Evolutionary conservation across 2,888 invertebrate genomes (phyloP), one percentile per base, ranked within the genome.

Genomic region (Osmoderma eremita): DNA sequence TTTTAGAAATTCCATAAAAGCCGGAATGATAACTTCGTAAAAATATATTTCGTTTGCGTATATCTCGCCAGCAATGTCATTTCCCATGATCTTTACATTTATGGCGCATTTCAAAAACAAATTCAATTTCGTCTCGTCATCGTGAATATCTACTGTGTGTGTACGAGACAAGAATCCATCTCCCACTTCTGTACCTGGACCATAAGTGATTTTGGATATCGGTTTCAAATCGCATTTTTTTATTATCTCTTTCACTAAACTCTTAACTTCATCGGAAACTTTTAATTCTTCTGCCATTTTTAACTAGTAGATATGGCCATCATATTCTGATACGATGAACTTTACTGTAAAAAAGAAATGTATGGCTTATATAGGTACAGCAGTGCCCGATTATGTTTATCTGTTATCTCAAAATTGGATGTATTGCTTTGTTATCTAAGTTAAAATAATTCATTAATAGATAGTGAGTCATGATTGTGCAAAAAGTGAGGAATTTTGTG

Each of bases 81-180:
- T n/a, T 41, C 22, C 39, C 13, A 20, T 13, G 24, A 39, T n/a
- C 8, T 12, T 38, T 12, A 30, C 13, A 18, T 49, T 41, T 13
- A 41, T 41, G 8, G 67, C 38, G 12, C 38, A 49, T 49, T 67
- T 67, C 6, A 67, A 24, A 53, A 67, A 67, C 18, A 63, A 56
- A 24, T 63, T 38, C 5, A 20, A 22, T 54, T 54, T 18, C 13
- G 36, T 45, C 1, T 30, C 30, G 5, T 17, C 36, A 12, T 30
- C 42, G 15, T 17, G 56, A 15, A 63, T 24, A 38, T 63, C 20
- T 4, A 67, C 48, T 6, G 54, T 39, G n/a, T 48, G 56, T 1
- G 63, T 63, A 24, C 36, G 54, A 18, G 63, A 51, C 42, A 54
- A 48, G 45, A 45, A 54, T 15, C 67, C 67, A 24, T 63, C 67